Evolutionary conservation across 2,888 invertebrate genomes (phyloP).

Genomic region (Spicauda simplicius): DNA sequence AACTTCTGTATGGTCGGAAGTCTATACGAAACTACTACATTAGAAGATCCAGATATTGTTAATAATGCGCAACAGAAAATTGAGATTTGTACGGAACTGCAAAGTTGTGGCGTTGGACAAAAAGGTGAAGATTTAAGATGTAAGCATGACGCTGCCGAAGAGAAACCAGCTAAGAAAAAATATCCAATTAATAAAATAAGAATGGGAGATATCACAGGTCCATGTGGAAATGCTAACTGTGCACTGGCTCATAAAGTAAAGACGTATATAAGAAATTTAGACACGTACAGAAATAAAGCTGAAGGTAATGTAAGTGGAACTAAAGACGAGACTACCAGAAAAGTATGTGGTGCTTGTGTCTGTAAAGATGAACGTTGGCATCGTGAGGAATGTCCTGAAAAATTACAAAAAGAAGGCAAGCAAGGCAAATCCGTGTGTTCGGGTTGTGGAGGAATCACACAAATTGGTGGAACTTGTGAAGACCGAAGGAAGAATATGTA

Average conservation of each 20-base stretch:
- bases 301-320: slow-evolving; percentile 49
- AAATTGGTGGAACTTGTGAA: slow-evolving; percentile 63
- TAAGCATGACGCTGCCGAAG: slow-evolving; percentile 44
- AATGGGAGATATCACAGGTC: slow-evolving; percentile 78
- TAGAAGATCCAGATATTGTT: slow-evolving; percentile 70
- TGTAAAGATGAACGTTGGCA: slow-evolving; percentile 76
- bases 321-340: slow-evolving; percentile 53
- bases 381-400: slow-evolving; percentile 64
- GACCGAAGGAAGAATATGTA: slow-evolving; percentile 56
- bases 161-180: slow-evolving; percentile 52
- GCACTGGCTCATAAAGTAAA: slow-evolving; percentile 73
- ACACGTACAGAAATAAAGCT: slow-evolving; percentile 64
- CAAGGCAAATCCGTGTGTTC: slow-evolving; percentile 50
- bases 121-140: slow-evolving; percentile 51
- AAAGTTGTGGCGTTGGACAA: slow-evolving; percentile 61
- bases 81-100: slow-evolving; percentile 72
- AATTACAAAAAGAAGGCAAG: slow-evolving; percentile 41
- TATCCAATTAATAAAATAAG: slow-evolving; percentile 70
- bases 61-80: slow-evolving; percentile 60
- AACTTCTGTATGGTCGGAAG: slow-evolving; percentile 77
- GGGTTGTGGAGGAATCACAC: slow-evolving; percentile 63
- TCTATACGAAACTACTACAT: slow-evolving; percentile 72
- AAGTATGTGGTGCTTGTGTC: slow-evolving; percentile 69
- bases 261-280: slow-evolving; percentile 69
- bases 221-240: slow-evolving; percentile 76